Conservation (phyloP, 2,113 vertebrate genomes). For the Heptranchias perlo region DNA sequence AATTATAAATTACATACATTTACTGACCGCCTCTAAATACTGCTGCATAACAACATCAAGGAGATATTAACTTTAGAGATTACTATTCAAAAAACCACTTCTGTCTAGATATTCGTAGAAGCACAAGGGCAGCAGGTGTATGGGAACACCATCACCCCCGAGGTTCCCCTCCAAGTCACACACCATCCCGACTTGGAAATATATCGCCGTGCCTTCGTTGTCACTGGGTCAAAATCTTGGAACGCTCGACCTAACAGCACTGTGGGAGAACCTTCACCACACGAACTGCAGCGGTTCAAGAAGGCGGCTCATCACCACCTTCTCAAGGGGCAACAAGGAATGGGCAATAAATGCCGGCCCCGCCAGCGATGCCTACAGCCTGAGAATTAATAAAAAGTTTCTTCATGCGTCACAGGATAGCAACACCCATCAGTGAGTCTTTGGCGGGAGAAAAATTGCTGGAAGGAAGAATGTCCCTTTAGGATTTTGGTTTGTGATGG, state of each 20-base stretch:
- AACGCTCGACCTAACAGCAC: not conserved
- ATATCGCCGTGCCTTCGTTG: not conserved
- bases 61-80: not conserved
- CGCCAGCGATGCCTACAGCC: no score
- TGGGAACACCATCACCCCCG: not conserved
- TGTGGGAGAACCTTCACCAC: not conserved
- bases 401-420: no score
- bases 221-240: no score
- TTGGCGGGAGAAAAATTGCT: not conserved
- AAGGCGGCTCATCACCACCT: no score
- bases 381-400: no score
- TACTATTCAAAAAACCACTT: not conserved
- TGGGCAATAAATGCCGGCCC: no score
- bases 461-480: not conserved
- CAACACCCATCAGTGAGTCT: no score
- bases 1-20: not conserved
- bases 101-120: not conserved
- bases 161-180: not conserved
- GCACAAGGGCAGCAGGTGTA: not conserved
- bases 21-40: not conserved
- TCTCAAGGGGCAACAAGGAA: no score
- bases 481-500: not conserved
- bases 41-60: not conserved
- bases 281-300: no score
- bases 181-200: not conserved